phyloP scores from a whole-genome alignment of 2,113 vertebrate species.

The Mustela lutreola region DNA sequence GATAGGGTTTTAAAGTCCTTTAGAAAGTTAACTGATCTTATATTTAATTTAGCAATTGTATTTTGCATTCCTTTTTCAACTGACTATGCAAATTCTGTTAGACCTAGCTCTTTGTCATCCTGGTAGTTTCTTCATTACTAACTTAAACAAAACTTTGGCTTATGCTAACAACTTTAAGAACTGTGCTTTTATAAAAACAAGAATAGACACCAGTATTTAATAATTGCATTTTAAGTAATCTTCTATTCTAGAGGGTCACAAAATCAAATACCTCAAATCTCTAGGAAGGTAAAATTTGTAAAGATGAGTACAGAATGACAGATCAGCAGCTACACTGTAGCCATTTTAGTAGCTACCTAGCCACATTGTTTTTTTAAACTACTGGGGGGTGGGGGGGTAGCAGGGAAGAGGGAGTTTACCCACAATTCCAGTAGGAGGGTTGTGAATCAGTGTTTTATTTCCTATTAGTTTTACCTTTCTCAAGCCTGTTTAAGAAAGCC shows the following conservation, averaged over 20 bases:
- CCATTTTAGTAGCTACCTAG: not conserved
- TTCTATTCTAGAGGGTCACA: not conserved
- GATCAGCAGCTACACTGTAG: not conserved
- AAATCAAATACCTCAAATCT: not conserved
- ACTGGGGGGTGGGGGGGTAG: not conserved
- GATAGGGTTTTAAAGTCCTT: not conserved
- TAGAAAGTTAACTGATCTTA: not conserved
- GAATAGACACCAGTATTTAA: not conserved
- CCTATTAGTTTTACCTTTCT: not conserved
- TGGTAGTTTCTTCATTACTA: conserved; percentile 5
- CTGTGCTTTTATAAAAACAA: not conserved
- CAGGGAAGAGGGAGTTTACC: not conserved
- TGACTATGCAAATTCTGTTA: not conserved
- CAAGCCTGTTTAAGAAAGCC: not conserved
- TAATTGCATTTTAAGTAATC: conserved; percentile 26
- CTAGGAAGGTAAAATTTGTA: not conserved
- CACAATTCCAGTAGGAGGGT: not conserved
- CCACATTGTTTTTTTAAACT: not conserved
- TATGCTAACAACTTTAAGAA: conserved; percentile 48
- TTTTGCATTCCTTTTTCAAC: not conserved
- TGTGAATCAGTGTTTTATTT: not conserved
- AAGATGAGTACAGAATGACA: not conserved
- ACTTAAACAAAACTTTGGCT: conserved; percentile 16
- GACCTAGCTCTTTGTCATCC: not conserved
- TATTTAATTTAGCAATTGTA: conserved; percentile 24